phyloP scores from a whole-genome alignment of 2,888 invertebrate genomes.

The Norana najaformis region DNA sequence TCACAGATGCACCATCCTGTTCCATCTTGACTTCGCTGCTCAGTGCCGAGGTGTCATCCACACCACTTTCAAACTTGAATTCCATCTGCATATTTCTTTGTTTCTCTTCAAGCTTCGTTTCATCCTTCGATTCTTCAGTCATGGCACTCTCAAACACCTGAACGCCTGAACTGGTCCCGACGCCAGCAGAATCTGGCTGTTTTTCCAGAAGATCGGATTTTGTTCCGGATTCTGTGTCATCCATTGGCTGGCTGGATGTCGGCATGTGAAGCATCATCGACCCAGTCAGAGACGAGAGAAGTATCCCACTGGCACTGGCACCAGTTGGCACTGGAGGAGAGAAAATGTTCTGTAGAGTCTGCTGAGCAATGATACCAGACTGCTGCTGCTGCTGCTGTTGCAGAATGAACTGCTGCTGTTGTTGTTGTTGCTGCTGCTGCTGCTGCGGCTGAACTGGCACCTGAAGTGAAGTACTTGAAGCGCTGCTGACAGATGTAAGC shows the following conservation, averaged over 20 bases:
- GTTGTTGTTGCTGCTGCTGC: background rate
- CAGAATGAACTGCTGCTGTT: background rate
- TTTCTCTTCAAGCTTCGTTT: background rate
- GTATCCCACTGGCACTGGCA: background rate
- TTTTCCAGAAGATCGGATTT: background rate
- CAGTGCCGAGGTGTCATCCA: background rate
- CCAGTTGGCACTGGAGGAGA: background rate
- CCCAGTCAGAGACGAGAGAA: background rate
- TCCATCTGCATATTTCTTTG: background rate
- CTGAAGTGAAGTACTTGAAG: background rate
- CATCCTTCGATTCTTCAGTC: background rate
- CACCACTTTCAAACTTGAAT: background rate
- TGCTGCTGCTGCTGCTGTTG: conserved; percentile 7
- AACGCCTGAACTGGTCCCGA: background rate
- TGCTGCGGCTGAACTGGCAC: background rate
- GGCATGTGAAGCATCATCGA: background rate
- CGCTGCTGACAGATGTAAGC: background rate
- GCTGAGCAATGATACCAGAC: background rate
- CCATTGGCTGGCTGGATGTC: background rate
- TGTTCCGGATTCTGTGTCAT: background rate
- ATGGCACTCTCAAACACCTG: background rate
- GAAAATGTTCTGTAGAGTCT: background rate
- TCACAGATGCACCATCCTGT: background rate
- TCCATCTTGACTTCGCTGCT: background rate
- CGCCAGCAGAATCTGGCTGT: background rate